Conservation (phyloP, 1,140 invertebrate genomes). For the Chironomus tepperi region DNA sequence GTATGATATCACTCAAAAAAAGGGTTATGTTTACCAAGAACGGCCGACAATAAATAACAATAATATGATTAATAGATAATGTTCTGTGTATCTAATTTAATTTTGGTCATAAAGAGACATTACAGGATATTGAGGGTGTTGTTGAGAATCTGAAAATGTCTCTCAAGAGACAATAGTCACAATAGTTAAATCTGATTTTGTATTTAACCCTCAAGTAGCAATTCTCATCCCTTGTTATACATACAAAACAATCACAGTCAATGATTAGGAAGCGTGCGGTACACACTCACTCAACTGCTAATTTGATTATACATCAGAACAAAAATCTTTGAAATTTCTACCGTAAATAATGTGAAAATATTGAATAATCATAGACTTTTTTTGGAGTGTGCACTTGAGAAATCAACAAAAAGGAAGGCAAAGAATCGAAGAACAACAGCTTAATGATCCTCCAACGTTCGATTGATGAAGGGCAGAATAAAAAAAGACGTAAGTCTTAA, state of each 20-base stretch:
- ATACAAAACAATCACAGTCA: constrained; percentile 10
- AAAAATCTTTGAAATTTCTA: neutral
- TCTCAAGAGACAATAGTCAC: neutral
- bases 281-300: neutral
- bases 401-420: neutral
- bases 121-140: too few relatives aligned
- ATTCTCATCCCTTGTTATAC: neutral
- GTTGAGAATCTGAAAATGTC: neutral
- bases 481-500: neutral
- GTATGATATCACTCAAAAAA: too few relatives aligned
- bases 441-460: neutral
- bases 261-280: neutral
- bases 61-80: too few relatives aligned
- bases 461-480: neutral
- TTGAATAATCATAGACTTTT: too few relatives aligned
- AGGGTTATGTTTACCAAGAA: too few relatives aligned
- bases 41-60: too few relatives aligned
- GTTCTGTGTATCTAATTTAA: too few relatives aligned
- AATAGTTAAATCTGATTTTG: neutral
- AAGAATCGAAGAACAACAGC: neutral
- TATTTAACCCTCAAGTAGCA: neutral
- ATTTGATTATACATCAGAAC: neutral
- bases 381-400: neutral
- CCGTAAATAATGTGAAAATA: neutral
- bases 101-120: too few relatives aligned